phyloP scores from a whole-genome alignment of 1,140 invertebrate genomes.

The Apis florea region DNA sequence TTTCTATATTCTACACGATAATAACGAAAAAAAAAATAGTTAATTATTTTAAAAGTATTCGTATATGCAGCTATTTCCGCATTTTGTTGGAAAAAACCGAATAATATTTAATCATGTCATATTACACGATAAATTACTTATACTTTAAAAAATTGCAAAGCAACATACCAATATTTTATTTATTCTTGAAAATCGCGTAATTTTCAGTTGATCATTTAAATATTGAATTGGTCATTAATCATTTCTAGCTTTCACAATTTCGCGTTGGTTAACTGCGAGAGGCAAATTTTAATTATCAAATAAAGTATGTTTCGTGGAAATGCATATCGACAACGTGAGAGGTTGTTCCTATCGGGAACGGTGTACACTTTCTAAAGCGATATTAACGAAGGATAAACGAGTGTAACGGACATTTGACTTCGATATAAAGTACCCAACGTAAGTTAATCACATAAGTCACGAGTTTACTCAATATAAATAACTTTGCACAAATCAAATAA shows the following conservation, averaged over 20 bases:
- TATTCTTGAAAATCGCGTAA: not conserved
- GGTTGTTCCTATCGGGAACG: constrained; percentile 8
- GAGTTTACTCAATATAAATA: not conserved
- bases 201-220: not conserved
- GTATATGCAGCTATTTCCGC: not conserved
- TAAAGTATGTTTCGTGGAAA: constrained; percentile 4
- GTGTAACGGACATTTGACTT: constrained; percentile 1
- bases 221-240: not conserved
- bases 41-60: no score
- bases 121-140: not conserved
- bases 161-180: not conserved
- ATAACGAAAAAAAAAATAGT: no score
- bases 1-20: no score
- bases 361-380: constrained; percentile 22
- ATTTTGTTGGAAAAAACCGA: not conserved
- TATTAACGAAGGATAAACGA: constrained; percentile 9
- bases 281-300: constrained; percentile 12
- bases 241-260: not conserved
- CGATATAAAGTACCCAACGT: not conserved
- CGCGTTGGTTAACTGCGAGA: no score
- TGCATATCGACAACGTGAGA: constrained; percentile 5
- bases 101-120: not conserved
- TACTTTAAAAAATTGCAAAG: not conserved
- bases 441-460: not conserved
- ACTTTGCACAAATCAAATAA: not conserved